Conservation (phyloP, 2,888 invertebrate genomes). For the Campoletis raptor region DNA sequence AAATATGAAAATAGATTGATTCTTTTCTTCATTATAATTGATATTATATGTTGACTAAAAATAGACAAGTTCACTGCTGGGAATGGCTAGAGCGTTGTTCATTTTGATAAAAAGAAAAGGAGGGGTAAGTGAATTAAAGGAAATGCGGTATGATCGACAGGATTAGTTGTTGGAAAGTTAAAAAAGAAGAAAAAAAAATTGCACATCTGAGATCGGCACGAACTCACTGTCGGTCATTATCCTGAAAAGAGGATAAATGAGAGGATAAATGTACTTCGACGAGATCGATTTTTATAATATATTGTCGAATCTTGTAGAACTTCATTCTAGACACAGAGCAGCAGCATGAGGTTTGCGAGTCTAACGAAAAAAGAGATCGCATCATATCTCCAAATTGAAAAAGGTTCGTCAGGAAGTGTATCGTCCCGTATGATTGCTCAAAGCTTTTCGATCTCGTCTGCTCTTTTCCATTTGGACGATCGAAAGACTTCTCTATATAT, state of each 20-base stretch:
- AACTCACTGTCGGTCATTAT: background rate
- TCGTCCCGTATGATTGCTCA: conserved; percentile 69
- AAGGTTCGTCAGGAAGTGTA: conserved; percentile 64
- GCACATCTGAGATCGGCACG: background rate
- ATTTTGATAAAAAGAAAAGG: conserved; percentile 12
- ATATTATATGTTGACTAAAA: conserved; percentile 14
- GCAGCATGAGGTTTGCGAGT: conserved; percentile 25
- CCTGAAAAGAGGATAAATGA: conserved; percentile 31
- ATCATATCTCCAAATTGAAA: conserved; percentile 61
- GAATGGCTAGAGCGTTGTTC: background rate
- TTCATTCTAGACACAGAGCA: background rate
- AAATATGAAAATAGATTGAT: background rate
- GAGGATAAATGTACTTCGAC: conserved; percentile 17
- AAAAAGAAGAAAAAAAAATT: conserved; percentile 24
- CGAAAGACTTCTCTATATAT: background rate
- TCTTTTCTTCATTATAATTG: background rate
- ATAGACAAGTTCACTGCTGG: conserved; percentile 12
- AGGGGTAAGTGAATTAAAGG: conserved; percentile 18
- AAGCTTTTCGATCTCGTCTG: conserved; percentile 61
- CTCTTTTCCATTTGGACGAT: conserved; percentile 35
- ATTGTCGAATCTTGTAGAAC: conserved; percentile 32
- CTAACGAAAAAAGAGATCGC: conserved; percentile 18
- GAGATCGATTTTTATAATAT: conserved; percentile 48
- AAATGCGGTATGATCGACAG: conserved; percentile 47
- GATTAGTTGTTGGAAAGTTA: conserved; percentile 37